Percentiles rank a stretch among this genome's conserved stretches.
phyloP scores from a whole-genome alignment of 1,140 invertebrate genomes.

The Rhagoletis pomonella region DNA sequence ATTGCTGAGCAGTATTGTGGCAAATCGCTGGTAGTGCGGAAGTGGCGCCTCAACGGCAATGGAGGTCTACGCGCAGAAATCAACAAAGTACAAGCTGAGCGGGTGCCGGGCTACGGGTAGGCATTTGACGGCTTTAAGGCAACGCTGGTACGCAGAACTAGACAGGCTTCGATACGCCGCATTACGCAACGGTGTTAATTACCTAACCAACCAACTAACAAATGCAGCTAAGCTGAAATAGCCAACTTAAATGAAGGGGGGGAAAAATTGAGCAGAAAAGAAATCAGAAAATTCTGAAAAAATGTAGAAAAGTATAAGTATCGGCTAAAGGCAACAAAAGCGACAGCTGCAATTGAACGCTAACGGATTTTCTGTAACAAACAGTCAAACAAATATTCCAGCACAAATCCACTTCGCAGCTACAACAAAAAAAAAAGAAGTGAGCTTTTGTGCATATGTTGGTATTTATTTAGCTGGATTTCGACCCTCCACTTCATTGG shows the following conservation, averaged over 20 bases:
- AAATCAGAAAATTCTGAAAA: conserved; percentile 23
- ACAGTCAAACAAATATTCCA: background rate
- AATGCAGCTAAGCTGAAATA: conserved; percentile 28
- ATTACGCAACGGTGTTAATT: conserved; percentile 56
- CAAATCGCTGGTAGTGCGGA: conserved; percentile 10
- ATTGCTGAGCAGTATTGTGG: background rate
- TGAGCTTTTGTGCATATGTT: background rate
- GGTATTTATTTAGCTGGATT: too few species aligned
- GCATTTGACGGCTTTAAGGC: background rate
- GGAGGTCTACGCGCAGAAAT: background rate
- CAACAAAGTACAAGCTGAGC: background rate
- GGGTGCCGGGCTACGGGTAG: too few species aligned
- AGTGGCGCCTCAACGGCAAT: conserved; percentile 33
- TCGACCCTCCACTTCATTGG: background rate
- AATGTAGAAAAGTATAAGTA: conserved; percentile 23
- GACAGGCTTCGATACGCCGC: conserved; percentile 54
- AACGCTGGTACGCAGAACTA: conserved; percentile 25
- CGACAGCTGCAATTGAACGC: conserved; percentile 27
- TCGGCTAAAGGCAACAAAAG: conserved; percentile 17
- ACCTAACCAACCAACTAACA: conserved; percentile 35
- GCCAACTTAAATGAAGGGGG: conserved; percentile 9
- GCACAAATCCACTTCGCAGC: background rate
- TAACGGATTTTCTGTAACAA: background rate
- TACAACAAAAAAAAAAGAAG: background rate
- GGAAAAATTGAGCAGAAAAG: background rate